These are phyloP conservation scores for Helarctos malayanus DNA, from an alignment of 2,797 vertebrate genomes.

Conservation along the genomic window DNA sequence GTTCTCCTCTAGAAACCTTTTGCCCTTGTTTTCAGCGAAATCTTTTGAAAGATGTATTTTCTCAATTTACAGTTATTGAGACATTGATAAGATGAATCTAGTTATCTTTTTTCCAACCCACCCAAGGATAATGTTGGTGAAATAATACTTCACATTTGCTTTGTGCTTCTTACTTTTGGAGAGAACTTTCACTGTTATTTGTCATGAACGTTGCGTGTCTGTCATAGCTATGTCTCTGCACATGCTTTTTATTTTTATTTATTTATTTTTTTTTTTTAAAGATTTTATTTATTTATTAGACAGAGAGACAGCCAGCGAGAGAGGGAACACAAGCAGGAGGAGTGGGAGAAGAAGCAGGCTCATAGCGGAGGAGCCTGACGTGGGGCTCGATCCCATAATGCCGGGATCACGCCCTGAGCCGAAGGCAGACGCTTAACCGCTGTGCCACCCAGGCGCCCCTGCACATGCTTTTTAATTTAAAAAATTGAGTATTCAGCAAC, in stretches of 20 bases:
- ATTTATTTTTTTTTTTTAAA: too few species aligned
- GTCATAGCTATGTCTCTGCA: background rate
- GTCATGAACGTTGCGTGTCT: background rate
- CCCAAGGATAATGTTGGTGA: constrained; percentile 22
- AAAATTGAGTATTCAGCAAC: constrained; percentile 9
- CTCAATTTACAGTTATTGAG: background rate
- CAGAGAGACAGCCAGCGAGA: too few species aligned
- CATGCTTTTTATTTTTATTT: background rate
- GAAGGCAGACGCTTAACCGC: too few species aligned
- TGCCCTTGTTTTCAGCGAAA: background rate
- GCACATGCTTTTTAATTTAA: constrained; percentile 1
- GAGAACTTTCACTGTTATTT: background rate
- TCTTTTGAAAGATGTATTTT: constrained; percentile 51
- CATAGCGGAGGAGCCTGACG: too few species aligned
- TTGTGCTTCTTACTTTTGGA: constrained; percentile 5
- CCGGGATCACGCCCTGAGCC: too few species aligned
- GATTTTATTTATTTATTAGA: too few species aligned
- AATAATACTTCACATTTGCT: constrained; percentile 24
- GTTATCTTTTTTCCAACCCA: constrained; percentile 6
- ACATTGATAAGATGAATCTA: constrained; percentile 26
- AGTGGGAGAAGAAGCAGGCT: too few species aligned
- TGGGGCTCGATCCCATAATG: too few species aligned
- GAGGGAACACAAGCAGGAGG: too few species aligned
- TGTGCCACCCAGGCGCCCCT: background rate
- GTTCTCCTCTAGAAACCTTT: background rate